Percentiles rank a stretch among this genome's conserved stretches.
phyloP scores from a whole-genome alignment of 2,113 vertebrate species.

The Narcine bancroftii region DNA sequence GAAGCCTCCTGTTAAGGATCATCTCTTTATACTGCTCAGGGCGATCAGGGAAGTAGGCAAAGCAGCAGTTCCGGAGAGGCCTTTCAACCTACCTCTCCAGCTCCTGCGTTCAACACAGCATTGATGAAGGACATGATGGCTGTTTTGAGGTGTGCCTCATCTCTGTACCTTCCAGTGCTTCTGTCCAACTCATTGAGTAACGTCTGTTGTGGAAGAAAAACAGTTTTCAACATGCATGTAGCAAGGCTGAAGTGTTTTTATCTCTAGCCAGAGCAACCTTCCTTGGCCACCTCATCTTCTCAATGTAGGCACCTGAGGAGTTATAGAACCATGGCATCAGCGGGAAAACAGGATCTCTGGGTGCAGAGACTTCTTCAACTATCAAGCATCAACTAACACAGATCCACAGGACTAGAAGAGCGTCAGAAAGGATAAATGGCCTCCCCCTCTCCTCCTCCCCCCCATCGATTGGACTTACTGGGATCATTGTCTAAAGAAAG shows the following conservation, averaged over 20 bases:
- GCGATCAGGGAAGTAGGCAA: neutral
- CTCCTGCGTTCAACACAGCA: constrained; percentile 86
- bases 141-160: constrained; percentile 94
- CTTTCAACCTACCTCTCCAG: constrained; percentile 74
- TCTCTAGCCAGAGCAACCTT: neutral
- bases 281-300: neutral
- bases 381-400: no score
- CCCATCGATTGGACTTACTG: no score
- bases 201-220: constrained; percentile 54
- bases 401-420: no score
- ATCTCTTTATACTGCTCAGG: no score
- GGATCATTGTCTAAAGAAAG: no score
- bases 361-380: no score
- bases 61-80: neutral
- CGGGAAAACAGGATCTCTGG: no score
- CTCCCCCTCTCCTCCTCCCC: no score
- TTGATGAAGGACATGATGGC: constrained; percentile 99
- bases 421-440: no score
- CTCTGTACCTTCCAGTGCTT: constrained; percentile 82
- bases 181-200: constrained; percentile 84
- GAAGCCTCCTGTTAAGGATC: no score
- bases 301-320: neutral
- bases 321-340: no score
- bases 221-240: no score
- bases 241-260: neutral